These are phyloP conservation scores for Coreoperca whiteheadi DNA, from an alignment of 2,113 vertebrate species.

Conservation along the genomic window DNA sequence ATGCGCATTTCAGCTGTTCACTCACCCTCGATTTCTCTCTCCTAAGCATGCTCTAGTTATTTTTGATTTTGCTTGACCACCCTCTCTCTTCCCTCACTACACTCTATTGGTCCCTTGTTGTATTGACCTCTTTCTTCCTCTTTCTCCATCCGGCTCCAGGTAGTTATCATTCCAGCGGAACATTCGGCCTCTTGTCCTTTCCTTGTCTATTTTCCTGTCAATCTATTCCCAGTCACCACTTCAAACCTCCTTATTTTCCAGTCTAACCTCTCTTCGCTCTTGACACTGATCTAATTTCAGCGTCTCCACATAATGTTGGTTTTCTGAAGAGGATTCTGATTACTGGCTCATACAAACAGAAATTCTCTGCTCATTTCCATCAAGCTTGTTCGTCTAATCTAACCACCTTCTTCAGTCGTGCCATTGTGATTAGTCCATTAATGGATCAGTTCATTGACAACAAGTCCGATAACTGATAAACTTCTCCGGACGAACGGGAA, in stretches of 20 bases:
- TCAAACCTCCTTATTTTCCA: constrained; percentile 12
- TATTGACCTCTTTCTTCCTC: constrained; percentile 5
- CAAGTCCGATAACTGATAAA: background rate
- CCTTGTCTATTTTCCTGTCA: constrained; percentile 38
- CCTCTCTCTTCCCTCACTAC: constrained; percentile 4
- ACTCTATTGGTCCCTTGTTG: background rate
- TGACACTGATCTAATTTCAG: constrained; percentile 6
- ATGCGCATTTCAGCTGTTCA: background rate
- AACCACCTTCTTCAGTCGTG: too few species aligned
- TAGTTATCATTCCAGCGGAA: constrained; percentile 19
- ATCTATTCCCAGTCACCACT: background rate
- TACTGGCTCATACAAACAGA: background rate
- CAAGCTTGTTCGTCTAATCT: background rate
- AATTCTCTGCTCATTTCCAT: background rate
- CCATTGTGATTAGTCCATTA: too few species aligned
- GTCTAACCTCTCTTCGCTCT: background rate
- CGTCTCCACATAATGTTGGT: too few species aligned
- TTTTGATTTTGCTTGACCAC: constrained; percentile 2
- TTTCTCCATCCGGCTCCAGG: background rate
- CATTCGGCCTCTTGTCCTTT: constrained; percentile 13
- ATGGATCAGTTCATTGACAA: background rate
- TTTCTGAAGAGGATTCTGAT: background rate
- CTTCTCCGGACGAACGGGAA: background rate
- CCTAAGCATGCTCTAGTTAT: constrained; percentile 1
- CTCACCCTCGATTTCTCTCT: background rate